phyloP scores from a whole-genome alignment of 2,888 invertebrate genomes.

The Malthinus seriepunctatus region DNA sequence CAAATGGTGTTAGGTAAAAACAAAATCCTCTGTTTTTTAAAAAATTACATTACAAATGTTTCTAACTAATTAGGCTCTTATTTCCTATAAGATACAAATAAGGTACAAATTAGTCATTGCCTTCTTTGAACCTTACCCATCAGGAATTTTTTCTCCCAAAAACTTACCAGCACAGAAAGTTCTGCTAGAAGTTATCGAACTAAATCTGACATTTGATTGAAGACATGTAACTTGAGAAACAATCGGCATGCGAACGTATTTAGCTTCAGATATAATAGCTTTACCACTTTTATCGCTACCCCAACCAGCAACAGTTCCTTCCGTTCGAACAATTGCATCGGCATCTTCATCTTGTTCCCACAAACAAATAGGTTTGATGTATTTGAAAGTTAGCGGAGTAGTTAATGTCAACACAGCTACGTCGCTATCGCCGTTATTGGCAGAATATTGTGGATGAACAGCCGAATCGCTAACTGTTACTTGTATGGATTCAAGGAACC shows the following conservation, averaged over 20 bases:
- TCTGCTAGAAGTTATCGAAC: constrained; percentile 51
- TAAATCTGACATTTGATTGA: constrained; percentile 54
- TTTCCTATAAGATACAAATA: too few relatives aligned
- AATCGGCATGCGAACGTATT: constrained; percentile 58
- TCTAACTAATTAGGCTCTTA: too few relatives aligned
- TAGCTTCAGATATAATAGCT: constrained; percentile 55
- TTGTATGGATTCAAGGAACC: constrained; percentile 32
- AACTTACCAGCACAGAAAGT: constrained; percentile 67
- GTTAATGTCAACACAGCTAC: constrained; percentile 60
- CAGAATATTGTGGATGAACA: constrained; percentile 62
- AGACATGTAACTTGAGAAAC: constrained; percentile 61
- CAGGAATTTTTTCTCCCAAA: too few relatives aligned
- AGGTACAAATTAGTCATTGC: too few relatives aligned
- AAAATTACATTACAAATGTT: too few relatives aligned
- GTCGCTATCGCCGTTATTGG: constrained; percentile 60
- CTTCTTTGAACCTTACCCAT: too few relatives aligned
- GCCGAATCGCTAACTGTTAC: constrained; percentile 55
- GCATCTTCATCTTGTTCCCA: constrained; percentile 59
- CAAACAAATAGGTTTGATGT: constrained; percentile 64
- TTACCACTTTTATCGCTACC: constrained; percentile 57
- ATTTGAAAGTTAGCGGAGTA: constrained; percentile 54
- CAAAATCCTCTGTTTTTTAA: too few relatives aligned
- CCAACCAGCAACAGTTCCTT: constrained; percentile 64
- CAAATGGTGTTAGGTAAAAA: too few relatives aligned
- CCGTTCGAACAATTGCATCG: constrained; percentile 41